phyloP scores from a whole-genome alignment of 2,797 vertebrate species.

The Pseudocheirus occidentalis region DNA sequence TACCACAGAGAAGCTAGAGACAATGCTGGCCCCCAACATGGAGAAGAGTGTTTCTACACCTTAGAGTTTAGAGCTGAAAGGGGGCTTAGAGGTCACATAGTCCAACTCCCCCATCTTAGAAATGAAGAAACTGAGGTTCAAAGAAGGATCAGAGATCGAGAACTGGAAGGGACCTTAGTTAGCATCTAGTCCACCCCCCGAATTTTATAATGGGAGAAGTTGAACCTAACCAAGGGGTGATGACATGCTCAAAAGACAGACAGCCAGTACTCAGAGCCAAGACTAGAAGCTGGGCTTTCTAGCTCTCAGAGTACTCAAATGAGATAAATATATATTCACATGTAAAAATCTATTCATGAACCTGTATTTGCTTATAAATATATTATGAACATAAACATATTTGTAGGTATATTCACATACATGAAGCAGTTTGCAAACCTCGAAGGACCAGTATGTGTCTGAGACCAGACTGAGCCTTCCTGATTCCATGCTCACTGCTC shows the following conservation, averaged over 20 bases:
- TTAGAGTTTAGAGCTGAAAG: neutral
- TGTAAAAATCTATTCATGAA: no score
- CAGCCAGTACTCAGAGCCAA: neutral
- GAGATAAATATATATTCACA: neutral
- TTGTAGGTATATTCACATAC: no score
- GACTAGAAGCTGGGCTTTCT: no score
- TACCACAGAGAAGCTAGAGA: neutral
- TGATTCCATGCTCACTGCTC: no score
- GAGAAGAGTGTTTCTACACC: neutral
- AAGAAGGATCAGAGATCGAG: neutral
- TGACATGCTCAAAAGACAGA: neutral
- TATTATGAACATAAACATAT: no score
- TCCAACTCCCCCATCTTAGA: neutral
- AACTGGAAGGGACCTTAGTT: neutral
- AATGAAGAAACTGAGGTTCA: neutral
- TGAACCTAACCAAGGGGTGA: neutral
- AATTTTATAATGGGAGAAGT: neutral
- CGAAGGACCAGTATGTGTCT: no score
- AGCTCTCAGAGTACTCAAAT: neutral
- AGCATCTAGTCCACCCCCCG: neutral
- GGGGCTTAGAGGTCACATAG: neutral
- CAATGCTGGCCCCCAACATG: neutral
- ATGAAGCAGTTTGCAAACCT: neutral
- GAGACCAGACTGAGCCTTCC: no score
- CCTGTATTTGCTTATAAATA: no score